Evolutionary conservation across 2,888 invertebrate genomes (phyloP), one percentile per base, ranked within the genome.

Genomic region (Elaeidobius kamerunicus): DNA sequence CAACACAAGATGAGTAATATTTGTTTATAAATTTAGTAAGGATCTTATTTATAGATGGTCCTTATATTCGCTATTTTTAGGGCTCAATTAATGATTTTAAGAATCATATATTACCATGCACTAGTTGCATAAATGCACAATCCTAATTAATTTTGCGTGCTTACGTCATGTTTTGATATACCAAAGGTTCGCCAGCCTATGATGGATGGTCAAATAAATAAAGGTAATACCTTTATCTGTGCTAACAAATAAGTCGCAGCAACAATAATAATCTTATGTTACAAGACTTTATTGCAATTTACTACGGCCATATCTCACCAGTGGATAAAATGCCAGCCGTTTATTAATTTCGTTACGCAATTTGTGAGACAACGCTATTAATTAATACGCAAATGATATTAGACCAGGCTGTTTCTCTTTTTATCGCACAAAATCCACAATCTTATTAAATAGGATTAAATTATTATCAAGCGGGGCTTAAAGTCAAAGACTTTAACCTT

Each of bases 301-400:
- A 44, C 39, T 38, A 40, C n/a, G 30, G 16, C 20, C 49, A 49
- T 47, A 47, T 54, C 49, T 54, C 49, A 54, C 53, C 44, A 30
- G 19, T 36, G 34, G 23, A 35, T 38, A 36, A 40, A 42, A 44
- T 45, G 39, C 28, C 19, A 41, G 44, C 35, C n/a, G 12, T 49
- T 49, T 54, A 54, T 49, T 54, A 49, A 49, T 49, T 49, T 54
- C 35, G 40, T 54, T 54, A 54, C 49, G 54, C 54, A 54, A 54
- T 39, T n/a, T 35, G 28, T 35, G 44, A 38, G 39, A 39, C 51
- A 43, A 50, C 38, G 43, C 28, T 32, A 30, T 51, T 51, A 43
- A 51, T 51, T 51, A 51, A 39, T 44, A n/a, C n/a, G n/a, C n/a
- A n/a, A n/a, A n/a, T n/a, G n/a, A n/a, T n/a, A n/a, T n/a, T n/a